Conservation (phyloP, 2,797 vertebrate genomes). For the Eidolon dupreanum region DNA sequence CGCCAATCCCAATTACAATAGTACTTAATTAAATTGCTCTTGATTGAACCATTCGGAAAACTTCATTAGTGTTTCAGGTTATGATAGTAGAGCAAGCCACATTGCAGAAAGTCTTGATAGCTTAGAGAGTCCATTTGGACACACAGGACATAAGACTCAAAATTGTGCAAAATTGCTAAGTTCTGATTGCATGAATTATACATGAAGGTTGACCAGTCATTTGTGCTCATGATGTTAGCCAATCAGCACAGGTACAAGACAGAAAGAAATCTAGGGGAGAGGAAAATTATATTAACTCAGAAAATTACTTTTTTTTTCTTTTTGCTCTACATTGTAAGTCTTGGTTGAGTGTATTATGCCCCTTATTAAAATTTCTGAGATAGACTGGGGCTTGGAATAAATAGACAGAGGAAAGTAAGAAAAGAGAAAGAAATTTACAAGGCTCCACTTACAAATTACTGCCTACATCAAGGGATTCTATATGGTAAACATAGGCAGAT, state of each 20-base stretch:
- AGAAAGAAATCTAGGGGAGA: constrained; percentile 58
- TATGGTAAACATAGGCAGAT: constrained; percentile 49
- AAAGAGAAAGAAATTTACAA: constrained; percentile 55
- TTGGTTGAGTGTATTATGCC: background rate
- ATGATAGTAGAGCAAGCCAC: constrained; percentile 76
- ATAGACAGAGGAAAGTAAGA: background rate
- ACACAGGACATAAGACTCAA: constrained; percentile 80
- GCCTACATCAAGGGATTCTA: constrained; percentile 47
- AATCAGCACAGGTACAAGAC: constrained; percentile 70
- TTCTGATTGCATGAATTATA: constrained; percentile 88
- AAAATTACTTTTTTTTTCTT: constrained; percentile 23
- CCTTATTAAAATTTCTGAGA: constrained; percentile 54
- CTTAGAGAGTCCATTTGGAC: constrained; percentile 78
- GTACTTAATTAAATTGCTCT: constrained; percentile 83
- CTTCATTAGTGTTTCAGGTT: constrained; percentile 85
- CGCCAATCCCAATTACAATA: constrained; percentile 82
- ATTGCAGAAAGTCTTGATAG: constrained; percentile 81
- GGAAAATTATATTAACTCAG: constrained; percentile 22
- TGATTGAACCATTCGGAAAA: constrained; percentile 80
- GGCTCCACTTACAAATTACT: constrained; percentile 58
- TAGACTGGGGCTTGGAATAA: constrained; percentile 41
- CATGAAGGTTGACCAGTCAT: constrained; percentile 82
- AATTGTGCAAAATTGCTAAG: constrained; percentile 84
- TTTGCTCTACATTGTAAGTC: constrained; percentile 52
- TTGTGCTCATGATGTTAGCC: constrained; percentile 55